A percentile compares a stretch with the other conserved stretches of the same genome.
phyloP scores from a whole-genome alignment of 2,113 vertebrate genomes.

The Cisticola juncidis region DNA sequence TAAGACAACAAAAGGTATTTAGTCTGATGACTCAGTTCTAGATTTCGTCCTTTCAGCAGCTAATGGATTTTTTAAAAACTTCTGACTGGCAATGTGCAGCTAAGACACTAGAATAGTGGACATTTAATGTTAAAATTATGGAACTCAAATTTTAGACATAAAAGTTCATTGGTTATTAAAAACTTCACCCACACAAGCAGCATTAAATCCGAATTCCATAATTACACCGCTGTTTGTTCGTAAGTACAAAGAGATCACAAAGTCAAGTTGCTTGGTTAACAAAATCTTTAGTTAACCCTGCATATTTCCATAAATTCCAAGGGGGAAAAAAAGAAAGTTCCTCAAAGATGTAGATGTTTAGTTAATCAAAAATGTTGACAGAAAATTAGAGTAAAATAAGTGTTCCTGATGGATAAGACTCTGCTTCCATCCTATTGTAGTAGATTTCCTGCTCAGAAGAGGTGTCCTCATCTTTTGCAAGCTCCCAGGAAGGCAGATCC shows the following conservation, averaged over 20 bases:
- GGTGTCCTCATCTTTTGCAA: neutral
- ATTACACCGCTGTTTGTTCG: neutral
- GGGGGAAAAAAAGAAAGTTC: neutral
- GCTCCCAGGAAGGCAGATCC: neutral
- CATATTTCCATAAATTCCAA: neutral
- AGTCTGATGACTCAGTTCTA: neutral
- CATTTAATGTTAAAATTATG: neutral
- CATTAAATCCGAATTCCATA: neutral
- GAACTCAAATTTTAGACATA: neutral
- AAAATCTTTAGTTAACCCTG: neutral
- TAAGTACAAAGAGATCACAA: neutral
- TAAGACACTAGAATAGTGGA: neutral
- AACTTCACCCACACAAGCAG: neutral
- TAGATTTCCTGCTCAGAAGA: neutral
- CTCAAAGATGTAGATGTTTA: neutral
- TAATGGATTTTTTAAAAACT: neutral
- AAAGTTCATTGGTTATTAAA: neutral
- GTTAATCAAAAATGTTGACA: neutral
- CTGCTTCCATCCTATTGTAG: neutral
- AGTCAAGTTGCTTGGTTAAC: neutral
- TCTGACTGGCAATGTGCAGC: neutral
- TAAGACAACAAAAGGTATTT: neutral
- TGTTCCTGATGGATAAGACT: neutral
- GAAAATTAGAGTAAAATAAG: fast-evolving
- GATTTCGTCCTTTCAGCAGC: neutral